Base-by-base conservation (phyloP, 2,888 invertebrate genomes). In the Agrypnus murinus region DNA sequence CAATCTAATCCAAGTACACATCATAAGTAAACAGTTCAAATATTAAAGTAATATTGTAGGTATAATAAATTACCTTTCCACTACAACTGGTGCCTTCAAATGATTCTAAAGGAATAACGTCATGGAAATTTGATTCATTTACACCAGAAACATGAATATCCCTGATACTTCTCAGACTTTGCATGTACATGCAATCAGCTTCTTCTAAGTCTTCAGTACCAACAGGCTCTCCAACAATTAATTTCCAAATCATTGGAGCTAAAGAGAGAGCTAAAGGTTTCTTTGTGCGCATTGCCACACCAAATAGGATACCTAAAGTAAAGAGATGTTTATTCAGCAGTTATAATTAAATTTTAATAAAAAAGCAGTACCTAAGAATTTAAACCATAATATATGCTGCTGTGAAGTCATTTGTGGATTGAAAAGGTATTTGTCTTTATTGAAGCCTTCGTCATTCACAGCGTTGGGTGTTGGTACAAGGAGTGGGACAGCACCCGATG, bases 221-320 rank as follows among this genome's bases (percentile, higher is more conserved):
- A 0, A 90, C 87, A 0, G 88, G 86, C 80, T 90, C 89, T 9
- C 89, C 89, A 8, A 89, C 89, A 40, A 91, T 82, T 60, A 90
- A 84, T 80, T 91, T 91, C 91, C 91, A 91, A 45, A 91, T 87
- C 36, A 89, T 80, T 0, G 90, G 89, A 0, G 91, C 90, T 48
- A 91, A 82, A 32, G 90, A 89, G 32, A 91, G 85, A 17, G 91
- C 89, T 19, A 91, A 82, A 0, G 91, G 91, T 81, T 91, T 91
- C 80, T 89, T 90, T n/a, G 91, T 91, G 59, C 91, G 84, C 36
- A 91, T 87, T 0, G 91, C 90, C 38, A 91, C 90, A 1, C 90
- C 91, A 82, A 91, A 89, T 62, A 91, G 81, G 63, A 91, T 89
- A 10, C 89, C 89, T 87, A 76, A 53, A 65, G 19, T 32, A 17